A percentile compares a stretch with the other conserved stretches of the same genome.
phyloP scores from a whole-genome alignment of 1,140 invertebrate genomes.

The Apolygus lucorum region DNA sequence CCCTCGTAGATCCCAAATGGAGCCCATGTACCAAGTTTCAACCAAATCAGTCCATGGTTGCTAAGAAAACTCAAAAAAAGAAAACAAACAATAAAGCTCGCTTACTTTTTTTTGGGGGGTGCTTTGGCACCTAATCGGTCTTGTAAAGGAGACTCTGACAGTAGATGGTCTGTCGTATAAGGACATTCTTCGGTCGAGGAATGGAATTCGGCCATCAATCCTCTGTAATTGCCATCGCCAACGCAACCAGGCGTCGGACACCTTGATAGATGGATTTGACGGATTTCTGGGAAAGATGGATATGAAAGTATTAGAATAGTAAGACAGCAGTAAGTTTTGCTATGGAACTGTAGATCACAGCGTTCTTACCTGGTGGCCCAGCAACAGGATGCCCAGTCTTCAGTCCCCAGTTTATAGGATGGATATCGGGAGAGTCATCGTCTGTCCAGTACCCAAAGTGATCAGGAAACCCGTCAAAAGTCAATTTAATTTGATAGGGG shows the following conservation, averaged over 20 bases:
- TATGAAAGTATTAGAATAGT: not conserved
- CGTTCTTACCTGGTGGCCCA: slow-evolving; percentile 62
- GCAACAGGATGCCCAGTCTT: slow-evolving; percentile 81
- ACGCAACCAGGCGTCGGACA: slow-evolving; percentile 70
- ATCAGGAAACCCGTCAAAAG: slow-evolving; percentile 86
- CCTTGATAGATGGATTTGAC: slow-evolving; percentile 37
- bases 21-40: no score
- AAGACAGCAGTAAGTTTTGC: not conserved
- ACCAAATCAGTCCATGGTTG: no score
- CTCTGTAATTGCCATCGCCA: slow-evolving; percentile 67
- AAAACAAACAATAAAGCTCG: no score
- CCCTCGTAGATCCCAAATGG: no score
- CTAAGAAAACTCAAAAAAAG: no score
- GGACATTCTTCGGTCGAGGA: slow-evolving; percentile 71
- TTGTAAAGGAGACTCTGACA: slow-evolving; percentile 46
- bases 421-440: slow-evolving; percentile 82
- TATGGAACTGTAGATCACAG: no score
- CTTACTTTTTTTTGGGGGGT: no score
- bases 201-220: slow-evolving; percentile 66
- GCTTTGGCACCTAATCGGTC: no score
- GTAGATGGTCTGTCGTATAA: slow-evolving; percentile 63
- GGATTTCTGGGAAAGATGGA: not conserved
- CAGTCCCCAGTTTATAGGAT: slow-evolving; percentile 82
- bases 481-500: slow-evolving; percentile 62
- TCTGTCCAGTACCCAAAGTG: slow-evolving; percentile 82